phyloP scores from a whole-genome alignment of 2,888 invertebrate genomes.

The Rambutsinella grinnellia region DNA sequence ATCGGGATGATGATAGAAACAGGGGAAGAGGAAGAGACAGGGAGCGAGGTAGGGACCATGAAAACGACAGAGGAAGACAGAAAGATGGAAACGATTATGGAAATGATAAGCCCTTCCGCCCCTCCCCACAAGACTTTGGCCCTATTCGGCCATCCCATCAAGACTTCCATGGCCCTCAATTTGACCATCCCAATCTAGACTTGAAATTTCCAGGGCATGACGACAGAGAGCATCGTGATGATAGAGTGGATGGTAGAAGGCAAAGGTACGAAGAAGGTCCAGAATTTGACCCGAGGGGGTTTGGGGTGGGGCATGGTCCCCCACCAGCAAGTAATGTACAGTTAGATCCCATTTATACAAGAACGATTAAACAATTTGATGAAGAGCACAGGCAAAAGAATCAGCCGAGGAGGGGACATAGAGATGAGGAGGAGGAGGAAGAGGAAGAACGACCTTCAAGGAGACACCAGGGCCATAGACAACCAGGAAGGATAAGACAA shows the following conservation, averaged over 20 bases:
- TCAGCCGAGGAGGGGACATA: conserved; percentile 1
- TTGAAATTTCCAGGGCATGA: neutral
- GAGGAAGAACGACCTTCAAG: conserved; percentile 26
- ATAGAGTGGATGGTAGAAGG: neutral
- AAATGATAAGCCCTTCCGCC: conserved; percentile 44
- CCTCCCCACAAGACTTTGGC: conserved; percentile 53
- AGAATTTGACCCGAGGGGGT: conserved; percentile 56
- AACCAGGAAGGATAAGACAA: conserved; percentile 12
- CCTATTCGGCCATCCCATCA: conserved; percentile 54
- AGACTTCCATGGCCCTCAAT: conserved; percentile 42
- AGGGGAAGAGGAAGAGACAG: neutral
- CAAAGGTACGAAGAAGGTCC: conserved; percentile 29
- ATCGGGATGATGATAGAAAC: conserved; percentile 6
- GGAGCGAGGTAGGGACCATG: conserved; percentile 2
- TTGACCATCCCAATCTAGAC: conserved; percentile 58
- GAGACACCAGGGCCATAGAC: conserved; percentile 23
- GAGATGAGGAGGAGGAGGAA: conserved; percentile 26
- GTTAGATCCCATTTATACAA: conserved; percentile 64
- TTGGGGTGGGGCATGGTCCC: conserved; percentile 57
- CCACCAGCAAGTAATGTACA: conserved; percentile 42
- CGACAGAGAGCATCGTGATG: conserved; percentile 6
- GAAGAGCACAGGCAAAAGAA: conserved; percentile 38
- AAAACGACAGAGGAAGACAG: neutral
- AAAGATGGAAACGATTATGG: neutral
- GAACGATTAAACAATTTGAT: conserved; percentile 64